These are phyloP conservation scores for Philonicus albiceps DNA, from an alignment of 2,888 invertebrate species.

Conservation along the genomic window DNA sequence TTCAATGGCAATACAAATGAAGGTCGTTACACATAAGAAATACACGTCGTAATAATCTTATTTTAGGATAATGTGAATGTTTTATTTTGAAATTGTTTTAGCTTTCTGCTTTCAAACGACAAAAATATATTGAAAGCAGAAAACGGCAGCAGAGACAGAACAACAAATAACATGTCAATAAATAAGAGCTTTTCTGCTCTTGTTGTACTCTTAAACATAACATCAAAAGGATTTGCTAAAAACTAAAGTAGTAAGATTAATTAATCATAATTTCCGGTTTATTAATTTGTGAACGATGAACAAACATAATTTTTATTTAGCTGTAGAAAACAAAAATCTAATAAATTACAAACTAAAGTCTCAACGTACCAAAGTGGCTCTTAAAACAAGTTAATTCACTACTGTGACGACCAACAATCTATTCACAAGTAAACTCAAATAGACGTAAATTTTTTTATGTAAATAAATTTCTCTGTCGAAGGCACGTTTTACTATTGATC, in stretches of 20 bases:
- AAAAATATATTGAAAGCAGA: too few relatives aligned
- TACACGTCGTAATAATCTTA: too few relatives aligned
- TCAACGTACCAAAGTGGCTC: background rate
- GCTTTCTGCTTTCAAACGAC: too few relatives aligned
- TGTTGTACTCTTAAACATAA: too few relatives aligned
- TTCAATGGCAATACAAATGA: background rate
- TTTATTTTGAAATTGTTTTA: too few relatives aligned
- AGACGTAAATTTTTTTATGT: background rate
- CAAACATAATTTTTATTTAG: background rate
- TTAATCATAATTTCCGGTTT: background rate
- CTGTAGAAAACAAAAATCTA: background rate
- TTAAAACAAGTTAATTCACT: background rate
- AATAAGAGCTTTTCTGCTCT: too few relatives aligned
- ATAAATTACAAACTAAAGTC: background rate
- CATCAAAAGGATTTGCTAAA: too few relatives aligned
- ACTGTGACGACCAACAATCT: background rate
- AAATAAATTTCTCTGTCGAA: background rate
- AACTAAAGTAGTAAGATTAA: background rate
- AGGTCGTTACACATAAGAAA: background rate
- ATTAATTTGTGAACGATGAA: background rate
- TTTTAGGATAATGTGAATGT: too few relatives aligned
- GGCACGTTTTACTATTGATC: background rate
- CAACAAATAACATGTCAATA: too few relatives aligned
- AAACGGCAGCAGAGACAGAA: too few relatives aligned
- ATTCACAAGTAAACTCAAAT: background rate